phyloP scores from a whole-genome alignment of 2,888 invertebrate genomes.

The Eupsilia transversa region DNA sequence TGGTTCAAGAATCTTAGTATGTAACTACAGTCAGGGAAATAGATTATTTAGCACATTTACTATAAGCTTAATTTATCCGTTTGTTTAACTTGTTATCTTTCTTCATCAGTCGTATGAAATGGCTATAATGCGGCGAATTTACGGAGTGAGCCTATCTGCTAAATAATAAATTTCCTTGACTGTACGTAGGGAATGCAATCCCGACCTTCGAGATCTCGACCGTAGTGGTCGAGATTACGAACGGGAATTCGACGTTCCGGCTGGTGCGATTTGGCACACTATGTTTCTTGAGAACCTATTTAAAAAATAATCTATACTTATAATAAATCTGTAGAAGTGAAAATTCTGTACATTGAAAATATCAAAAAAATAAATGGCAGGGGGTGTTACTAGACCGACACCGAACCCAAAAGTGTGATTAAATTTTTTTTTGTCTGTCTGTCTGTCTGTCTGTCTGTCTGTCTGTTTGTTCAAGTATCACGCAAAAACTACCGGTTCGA shows the following conservation, averaged over 20 bases:
- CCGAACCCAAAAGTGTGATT: too few species aligned
- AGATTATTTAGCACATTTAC: background rate
- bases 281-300: background rate
- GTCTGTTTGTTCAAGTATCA: too few species aligned
- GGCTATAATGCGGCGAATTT: background rate
- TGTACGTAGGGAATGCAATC: background rate
- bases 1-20: conserved; percentile 68
- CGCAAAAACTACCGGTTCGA: too few species aligned
- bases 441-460: too few species aligned
- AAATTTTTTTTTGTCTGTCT: too few species aligned
- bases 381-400: too few species aligned
- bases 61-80: background rate
- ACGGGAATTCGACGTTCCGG: background rate
- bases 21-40: conserved; percentile 14
- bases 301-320: too few species aligned
- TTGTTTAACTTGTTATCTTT: background rate
- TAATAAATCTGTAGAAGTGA: too few species aligned
- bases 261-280: background rate
- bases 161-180: background rate
- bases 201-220: background rate
- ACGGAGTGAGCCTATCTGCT: background rate
- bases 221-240: background rate
- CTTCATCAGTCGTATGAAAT: background rate
- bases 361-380: too few species aligned
- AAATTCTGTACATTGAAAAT: too few species aligned